phyloP scores from a whole-genome alignment of 2,888 invertebrate species.

The Chouioia cunea region DNA sequence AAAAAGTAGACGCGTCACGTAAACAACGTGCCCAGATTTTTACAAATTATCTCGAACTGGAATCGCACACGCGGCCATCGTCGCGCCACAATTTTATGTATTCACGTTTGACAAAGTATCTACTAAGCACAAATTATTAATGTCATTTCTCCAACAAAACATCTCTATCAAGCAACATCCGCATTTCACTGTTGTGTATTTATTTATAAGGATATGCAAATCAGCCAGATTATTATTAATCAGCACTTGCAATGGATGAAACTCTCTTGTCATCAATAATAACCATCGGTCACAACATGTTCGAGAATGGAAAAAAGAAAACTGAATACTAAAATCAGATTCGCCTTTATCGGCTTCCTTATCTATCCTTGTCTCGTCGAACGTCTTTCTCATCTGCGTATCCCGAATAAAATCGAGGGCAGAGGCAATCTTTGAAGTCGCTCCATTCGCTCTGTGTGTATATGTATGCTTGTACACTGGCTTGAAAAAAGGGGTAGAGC shows the following conservation, averaged over 20 bases:
- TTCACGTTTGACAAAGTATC: background rate
- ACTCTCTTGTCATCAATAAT: conserved; percentile 31
- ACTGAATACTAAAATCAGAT: conserved; percentile 31
- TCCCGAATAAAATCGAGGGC: conserved; percentile 63
- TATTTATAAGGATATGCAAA: conserved; percentile 33
- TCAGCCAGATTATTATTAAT: conserved; percentile 31
- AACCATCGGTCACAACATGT: conserved; percentile 27
- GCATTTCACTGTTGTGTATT: background rate
- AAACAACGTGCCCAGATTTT: conserved; percentile 1
- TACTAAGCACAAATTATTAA: conserved; percentile 10
- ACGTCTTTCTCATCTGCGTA: conserved; percentile 34
- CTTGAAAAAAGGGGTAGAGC: conserved; percentile 36
- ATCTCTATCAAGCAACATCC: no score
- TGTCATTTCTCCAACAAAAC: conserved; percentile 12
- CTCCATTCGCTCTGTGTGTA: conserved; percentile 24
- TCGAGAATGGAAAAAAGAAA: conserved; percentile 15
- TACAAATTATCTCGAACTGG: conserved; percentile 14
- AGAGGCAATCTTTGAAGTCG: conserved; percentile 53
- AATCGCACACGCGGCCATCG: background rate
- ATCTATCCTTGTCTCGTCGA: conserved; percentile 5
- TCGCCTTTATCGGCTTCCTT: background rate
- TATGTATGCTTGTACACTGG: conserved; percentile 17
- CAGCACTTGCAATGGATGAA: conserved; percentile 12
- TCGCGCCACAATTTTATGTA: conserved; percentile 10
- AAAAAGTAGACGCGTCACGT: conserved; percentile 14